Conservation (phyloP, 1,140 invertebrate genomes). For the Dinoponera quadriceps region DNA sequence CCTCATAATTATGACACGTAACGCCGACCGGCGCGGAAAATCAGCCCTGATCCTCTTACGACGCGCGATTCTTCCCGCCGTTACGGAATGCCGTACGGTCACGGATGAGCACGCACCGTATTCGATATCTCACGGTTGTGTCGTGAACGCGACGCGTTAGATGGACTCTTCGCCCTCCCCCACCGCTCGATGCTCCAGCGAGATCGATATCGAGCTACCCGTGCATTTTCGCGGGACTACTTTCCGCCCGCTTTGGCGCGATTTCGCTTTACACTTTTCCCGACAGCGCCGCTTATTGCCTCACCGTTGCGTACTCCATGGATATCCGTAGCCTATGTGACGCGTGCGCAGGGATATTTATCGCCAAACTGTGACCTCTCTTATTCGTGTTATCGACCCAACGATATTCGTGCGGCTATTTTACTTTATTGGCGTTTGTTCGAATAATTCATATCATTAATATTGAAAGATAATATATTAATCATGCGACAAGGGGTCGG, state of each 20-base stretch:
- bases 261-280: not conserved
- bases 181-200: not conserved
- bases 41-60: slow-evolving; percentile 13
- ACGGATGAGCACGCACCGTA: not conserved
- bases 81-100: not conserved
- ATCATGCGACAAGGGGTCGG: too few relatives aligned
- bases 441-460: too few relatives aligned
- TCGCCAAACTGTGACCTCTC: too few relatives aligned
- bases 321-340: too few relatives aligned
- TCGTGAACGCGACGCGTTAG: too few relatives aligned
- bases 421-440: too few relatives aligned
- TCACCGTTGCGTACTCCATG: too few relatives aligned
- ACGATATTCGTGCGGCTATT: too few relatives aligned
- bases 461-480: too few relatives aligned
- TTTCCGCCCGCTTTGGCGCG: not conserved
- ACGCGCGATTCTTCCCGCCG: slow-evolving; percentile 34
- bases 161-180: not conserved
- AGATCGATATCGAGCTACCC: slow-evolving; percentile 16
- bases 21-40: slow-evolving; percentile 50
- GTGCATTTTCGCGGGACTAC: not conserved
- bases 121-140: not conserved
- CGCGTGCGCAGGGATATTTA: too few relatives aligned
- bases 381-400: too few relatives aligned
- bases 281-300: not conserved
- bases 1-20: slow-evolving; percentile 66